Evolutionary conservation across 2,888 invertebrate genomes (phyloP), one percentile per base, ranked within the genome.

Genomic region (Epinotia demarniana): DNA sequence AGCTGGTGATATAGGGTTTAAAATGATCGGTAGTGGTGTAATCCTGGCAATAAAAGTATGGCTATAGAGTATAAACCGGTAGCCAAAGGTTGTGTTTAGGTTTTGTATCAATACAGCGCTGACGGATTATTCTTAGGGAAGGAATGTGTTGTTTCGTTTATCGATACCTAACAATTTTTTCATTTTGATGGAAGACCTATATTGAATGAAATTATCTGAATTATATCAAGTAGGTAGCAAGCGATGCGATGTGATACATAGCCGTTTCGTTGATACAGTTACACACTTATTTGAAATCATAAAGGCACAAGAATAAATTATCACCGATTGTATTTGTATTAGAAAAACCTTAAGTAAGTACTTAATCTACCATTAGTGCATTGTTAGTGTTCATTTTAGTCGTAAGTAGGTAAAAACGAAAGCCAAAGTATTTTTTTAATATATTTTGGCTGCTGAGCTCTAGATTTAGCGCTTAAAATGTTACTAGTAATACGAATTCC

Each of bases 41-140:
- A 90, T 87, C 88, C 84, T 80, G 81, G 82, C 85, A 86, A 91
- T 91, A 89, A 90, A 88, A 87, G 81, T 79, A 78, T 79, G 82
- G 82, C 79, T 80, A 85, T 64, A 55, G 53, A 69, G 55, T 80
- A n/a, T 87, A 88, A 89, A 91, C 91, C 92, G 91, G 92, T 92
- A 92, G 92, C 92, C 86, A 88, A 87, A 89, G 90, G 90, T 92
- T 92, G 90, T 86, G 85, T 87, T 83, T 87, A 86, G 85, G 85
- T 86, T 87, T 87, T 88, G 89, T 89, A 87, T 87, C 86, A 86
- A 87, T 85, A 85, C 82, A 86, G 86, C 86, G 88, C 85, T 88
- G 89, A 89, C 85, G 87, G 82, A 80, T 83, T 85, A 81, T 73
- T 53, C 78, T 72, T 85, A 86, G 85, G 57, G 85, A 78, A 80